phyloP scores from a whole-genome alignment of 2,113 vertebrate species.

The Istiophorus platypterus region DNA sequence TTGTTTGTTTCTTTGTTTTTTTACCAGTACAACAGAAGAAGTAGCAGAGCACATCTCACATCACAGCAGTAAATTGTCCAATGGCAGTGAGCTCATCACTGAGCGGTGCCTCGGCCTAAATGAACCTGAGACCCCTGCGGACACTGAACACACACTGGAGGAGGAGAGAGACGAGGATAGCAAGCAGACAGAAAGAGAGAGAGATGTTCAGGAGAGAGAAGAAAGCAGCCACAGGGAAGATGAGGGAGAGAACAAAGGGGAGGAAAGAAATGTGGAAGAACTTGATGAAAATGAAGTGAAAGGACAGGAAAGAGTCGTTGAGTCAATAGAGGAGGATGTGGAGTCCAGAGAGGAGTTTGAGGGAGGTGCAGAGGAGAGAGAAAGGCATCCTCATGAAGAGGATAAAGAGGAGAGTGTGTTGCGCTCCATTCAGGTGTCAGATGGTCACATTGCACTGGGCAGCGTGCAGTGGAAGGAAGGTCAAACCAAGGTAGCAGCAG shows the following conservation, averaged over 20 bases:
- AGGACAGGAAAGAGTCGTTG: background rate
- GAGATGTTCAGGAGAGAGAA: background rate
- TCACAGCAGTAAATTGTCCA: background rate
- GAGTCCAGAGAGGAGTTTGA: background rate
- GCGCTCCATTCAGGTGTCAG: conserved; percentile 56
- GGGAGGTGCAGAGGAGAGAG: conserved; percentile 6
- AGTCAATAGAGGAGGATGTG: conserved; percentile 9
- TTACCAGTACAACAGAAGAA: conserved; percentile 46
- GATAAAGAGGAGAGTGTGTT: conserved; percentile 25
- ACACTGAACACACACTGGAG: background rate
- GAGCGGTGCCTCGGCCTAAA: background rate
- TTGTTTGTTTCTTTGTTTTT: background rate
- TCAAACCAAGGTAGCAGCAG: conserved; percentile 6
- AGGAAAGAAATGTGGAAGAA: conserved; percentile 22
- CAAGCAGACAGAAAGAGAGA: background rate
- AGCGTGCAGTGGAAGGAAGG: conserved; percentile 51
- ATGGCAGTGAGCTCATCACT: conserved; percentile 17
- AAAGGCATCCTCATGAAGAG: background rate
- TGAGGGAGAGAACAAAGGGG: background rate
- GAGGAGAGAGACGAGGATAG: background rate
- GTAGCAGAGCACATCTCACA: background rate
- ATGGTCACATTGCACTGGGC: conserved; percentile 61
- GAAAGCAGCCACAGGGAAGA: background rate
- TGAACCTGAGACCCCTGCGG: conserved; percentile 11
- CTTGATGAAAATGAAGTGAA: conserved; percentile 2